These are phyloP conservation scores for Hedychridium roseum DNA, from an alignment of 2,888 invertebrate genomes.

Conservation along the genomic window DNA sequence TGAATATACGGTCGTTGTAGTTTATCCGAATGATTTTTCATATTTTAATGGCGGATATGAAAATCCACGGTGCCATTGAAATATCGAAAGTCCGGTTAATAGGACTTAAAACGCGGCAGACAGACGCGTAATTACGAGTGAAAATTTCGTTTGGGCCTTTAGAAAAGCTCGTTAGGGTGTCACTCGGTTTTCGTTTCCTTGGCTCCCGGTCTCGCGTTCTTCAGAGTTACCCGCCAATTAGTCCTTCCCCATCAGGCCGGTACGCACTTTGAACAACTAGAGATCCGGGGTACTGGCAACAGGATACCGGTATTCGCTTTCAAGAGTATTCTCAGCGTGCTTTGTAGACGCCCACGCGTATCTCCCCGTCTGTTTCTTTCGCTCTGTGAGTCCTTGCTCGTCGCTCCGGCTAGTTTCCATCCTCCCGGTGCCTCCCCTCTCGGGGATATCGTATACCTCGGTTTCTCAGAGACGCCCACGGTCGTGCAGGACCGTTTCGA, in stretches of 20 bases:
- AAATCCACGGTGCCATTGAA: too few species aligned
- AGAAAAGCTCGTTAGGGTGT: too few species aligned
- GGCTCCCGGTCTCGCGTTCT: slow-evolving; percentile 30
- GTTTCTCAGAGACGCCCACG: background rate
- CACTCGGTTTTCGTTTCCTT: slow-evolving; percentile 21
- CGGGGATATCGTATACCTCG: too few species aligned
- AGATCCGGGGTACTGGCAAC: slow-evolving; percentile 43
- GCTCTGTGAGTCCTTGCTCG: too few species aligned
- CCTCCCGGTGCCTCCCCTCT: slow-evolving; percentile 11
- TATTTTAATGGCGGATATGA: too few species aligned
- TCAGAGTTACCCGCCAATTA: slow-evolving; percentile 45
- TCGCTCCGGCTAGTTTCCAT: too few species aligned
- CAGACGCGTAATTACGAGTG: background rate
- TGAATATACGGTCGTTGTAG: too few species aligned
- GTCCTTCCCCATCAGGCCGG: slow-evolving; percentile 30
- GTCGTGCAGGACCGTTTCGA: slow-evolving; percentile 7
- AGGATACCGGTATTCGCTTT: slow-evolving; percentile 55
- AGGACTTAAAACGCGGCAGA: too few species aligned
- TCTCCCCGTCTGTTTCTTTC: slow-evolving; percentile 17
- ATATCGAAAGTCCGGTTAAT: too few species aligned
- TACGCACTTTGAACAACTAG: slow-evolving; percentile 52
- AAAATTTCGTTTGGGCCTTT: too few species aligned
- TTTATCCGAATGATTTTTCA: too few species aligned
- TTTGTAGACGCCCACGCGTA: slow-evolving; percentile 33
- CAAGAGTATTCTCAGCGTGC: slow-evolving; percentile 50